phyloP scores from a whole-genome alignment of 92 coral and sea anemone genomes.

The Micromussa lordhowensis region DNA sequence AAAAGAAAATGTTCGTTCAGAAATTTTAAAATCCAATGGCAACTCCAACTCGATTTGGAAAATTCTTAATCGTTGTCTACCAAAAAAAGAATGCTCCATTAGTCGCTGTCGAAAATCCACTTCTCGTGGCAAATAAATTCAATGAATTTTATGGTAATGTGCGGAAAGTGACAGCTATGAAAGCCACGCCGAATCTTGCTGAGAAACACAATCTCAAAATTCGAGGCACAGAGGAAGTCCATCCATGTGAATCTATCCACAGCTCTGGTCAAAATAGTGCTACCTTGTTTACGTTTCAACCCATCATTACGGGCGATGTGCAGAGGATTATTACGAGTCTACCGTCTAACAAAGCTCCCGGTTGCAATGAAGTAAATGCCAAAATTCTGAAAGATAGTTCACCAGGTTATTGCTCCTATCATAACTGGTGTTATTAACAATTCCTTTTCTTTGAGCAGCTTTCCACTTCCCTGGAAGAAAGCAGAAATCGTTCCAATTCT shows the following conservation, averaged over 20 bases:
- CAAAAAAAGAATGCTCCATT: no score
- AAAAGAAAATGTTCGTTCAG: no score
- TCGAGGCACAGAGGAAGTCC: background rate
- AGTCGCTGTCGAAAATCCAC: no score
- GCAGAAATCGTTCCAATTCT: slow-evolving; percentile 59
- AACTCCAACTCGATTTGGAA: no score
- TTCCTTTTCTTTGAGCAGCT: slow-evolving; percentile 51
- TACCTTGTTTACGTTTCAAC: slow-evolving; percentile 17
- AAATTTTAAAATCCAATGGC: no score
- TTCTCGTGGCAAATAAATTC: no score
- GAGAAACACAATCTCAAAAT: slow-evolving; percentile 14
- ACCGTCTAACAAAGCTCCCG: slow-evolving; percentile 54
- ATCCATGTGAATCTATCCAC: slow-evolving; percentile 1
- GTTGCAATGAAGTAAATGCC: slow-evolving; percentile 40
- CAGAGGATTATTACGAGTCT: slow-evolving; percentile 26
- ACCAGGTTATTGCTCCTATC: slow-evolving; percentile 33
- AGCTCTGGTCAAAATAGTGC: slow-evolving; percentile 10
- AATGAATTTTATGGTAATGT: no score
- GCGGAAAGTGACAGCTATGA: no score
- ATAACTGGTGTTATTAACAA: slow-evolving; percentile 56
- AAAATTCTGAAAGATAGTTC: slow-evolving; percentile 53
- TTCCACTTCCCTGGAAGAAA: slow-evolving; percentile 56
- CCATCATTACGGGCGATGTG: slow-evolving; percentile 28
- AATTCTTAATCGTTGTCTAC: no score
- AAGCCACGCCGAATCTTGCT: background rate